A percentile compares a stretch with the other conserved stretches of the same genome.
Evolutionary conservation across 1,140 invertebrate species (phyloP).

Genomic region (Cydia fagiglandana): DNA sequence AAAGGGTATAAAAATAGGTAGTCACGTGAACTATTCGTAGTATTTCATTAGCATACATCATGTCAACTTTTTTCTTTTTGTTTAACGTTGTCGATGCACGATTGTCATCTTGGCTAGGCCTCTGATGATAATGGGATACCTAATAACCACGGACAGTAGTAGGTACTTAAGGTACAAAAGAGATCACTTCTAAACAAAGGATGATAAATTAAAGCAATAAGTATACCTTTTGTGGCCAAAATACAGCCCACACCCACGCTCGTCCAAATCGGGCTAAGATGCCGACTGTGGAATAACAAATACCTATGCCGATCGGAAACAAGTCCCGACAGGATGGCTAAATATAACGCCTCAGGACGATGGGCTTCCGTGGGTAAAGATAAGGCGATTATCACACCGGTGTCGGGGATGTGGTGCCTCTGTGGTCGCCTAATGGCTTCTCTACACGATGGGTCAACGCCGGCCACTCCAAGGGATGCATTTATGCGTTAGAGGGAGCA

Average conservation of each 20-base stretch:
- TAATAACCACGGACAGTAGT: not conserved
- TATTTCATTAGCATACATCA: too few relatives aligned
- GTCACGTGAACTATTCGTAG: too few relatives aligned
- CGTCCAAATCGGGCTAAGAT: conserved; percentile 10
- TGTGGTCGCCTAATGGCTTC: too few relatives aligned
- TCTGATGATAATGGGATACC: too few relatives aligned
- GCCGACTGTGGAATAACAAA: not conserved
- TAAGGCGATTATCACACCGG: not conserved
- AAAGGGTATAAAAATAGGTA: too few relatives aligned
- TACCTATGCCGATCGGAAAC: conserved; percentile 18
- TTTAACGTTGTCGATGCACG: too few relatives aligned
- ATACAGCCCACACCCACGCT: conserved; percentile 11
- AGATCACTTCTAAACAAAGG: conserved; percentile 9
- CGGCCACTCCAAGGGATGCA: too few relatives aligned
- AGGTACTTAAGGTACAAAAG: not conserved
- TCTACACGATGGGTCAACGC: too few relatives aligned
- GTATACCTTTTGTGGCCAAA: conserved; percentile 7
- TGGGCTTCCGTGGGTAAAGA: not conserved
- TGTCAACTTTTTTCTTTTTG: too few relatives aligned
- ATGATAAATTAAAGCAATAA: conserved; percentile 14
- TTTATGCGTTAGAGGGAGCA: too few relatives aligned
- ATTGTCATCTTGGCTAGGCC: too few relatives aligned
- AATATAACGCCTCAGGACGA: not conserved
- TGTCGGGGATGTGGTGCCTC: too few relatives aligned
- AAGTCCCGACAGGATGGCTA: conserved; percentile 24